These are phyloP conservation scores for Sphyrna mokarran DNA, from an alignment of 2,113 vertebrate species.

Conservation along the genomic window DNA sequence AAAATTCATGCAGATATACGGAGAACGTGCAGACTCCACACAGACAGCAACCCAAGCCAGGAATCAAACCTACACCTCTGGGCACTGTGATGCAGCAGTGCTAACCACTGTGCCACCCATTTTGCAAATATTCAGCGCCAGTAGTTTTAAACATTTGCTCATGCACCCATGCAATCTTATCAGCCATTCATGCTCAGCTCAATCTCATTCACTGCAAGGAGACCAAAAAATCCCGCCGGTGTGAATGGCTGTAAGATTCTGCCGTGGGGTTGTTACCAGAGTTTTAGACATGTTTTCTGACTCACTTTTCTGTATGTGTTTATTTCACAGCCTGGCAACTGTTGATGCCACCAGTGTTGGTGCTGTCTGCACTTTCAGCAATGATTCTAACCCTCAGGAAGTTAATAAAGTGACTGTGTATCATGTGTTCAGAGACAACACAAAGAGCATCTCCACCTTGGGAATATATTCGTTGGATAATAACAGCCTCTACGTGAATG, in stretches of 20 bases:
- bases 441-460: background rate
- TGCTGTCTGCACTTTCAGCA: background rate
- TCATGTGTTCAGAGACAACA: background rate
- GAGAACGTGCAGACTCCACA: too few species aligned
- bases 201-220: too few species aligned
- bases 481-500: background rate
- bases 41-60: too few species aligned
- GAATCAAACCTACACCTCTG: too few species aligned
- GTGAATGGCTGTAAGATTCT: too few species aligned
- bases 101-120: too few species aligned
- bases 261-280: too few species aligned
- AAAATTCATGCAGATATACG: too few species aligned
- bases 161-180: background rate
- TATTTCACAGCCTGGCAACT: background rate
- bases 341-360: background rate
- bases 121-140: background rate
- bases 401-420: background rate
- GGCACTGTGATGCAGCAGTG: too few species aligned
- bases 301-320: background rate
- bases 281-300: background rate
- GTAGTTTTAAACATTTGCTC: background rate
- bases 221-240: too few species aligned
- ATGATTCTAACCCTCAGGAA: background rate
- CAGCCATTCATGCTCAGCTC: too few species aligned
- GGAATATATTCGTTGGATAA: background rate